Base-by-base conservation (phyloP, 2,797 vertebrate genomes). In the Enteromius argenteus region DNA sequence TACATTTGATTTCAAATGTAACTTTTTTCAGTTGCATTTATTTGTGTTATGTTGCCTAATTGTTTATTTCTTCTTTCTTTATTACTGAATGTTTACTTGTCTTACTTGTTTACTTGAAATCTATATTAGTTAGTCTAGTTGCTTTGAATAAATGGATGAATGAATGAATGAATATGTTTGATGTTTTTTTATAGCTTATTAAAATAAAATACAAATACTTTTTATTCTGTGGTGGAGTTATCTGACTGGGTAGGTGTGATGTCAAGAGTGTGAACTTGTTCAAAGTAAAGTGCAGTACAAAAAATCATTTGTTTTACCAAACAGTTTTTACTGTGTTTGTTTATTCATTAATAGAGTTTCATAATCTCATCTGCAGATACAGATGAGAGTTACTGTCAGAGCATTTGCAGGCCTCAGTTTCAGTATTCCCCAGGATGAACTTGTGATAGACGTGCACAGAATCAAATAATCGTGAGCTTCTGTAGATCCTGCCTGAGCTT, bases 311-410 rank as follows among this genome's bases (percentile, higher is more conserved):
- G n/a, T 23, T 58, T 11, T 58, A 51, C n/a, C 56, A 58, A 15
- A 51, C 7, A 58, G 56, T 76, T 64, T 83, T 75, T 21, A 74
- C 60, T 39, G 13, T 76, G 27, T 66, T 66, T 19, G 37, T 37
- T 72, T 64, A 71, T 10, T 79, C 10, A 79, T 79, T 73, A 62
- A 15, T 42, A 19, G 44, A 39, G 68, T 73, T 64, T 35, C 27
- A 84, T 58, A 77, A 77, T 44, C 13, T 32, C 27, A n/a, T 8
- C 4, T 72, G 42, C 35, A 71, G 66, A 71, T 56, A 44, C n/a
- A 46, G 27, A 10, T 58, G 51, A 81, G 23, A 44, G 17, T 30
- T 58, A 32, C 10, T 69, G 35, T 30, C 51, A 44, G 23, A 27
- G 9, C 14, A 58, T 71, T 71, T 71, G 23, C 35, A 69, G 79